Evolutionary conservation across 92 coral and sea anemone species (phyloP).

Genomic region (Plumapathes pennacea): DNA sequence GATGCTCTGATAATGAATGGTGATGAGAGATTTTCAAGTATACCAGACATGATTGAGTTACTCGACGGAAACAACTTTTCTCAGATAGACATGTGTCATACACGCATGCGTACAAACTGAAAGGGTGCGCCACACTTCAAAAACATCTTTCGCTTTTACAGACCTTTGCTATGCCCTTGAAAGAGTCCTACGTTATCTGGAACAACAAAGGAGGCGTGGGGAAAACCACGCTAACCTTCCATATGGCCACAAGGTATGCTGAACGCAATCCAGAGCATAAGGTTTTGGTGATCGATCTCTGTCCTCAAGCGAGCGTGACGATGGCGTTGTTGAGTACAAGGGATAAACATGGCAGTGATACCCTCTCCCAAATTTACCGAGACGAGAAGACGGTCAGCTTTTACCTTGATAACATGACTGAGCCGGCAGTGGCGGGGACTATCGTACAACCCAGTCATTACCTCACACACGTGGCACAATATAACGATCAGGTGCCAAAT

Average conservation of each 20-base stretch:
- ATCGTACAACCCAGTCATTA: background rate
- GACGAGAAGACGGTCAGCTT: slow-evolving; percentile 2
- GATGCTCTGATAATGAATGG: too few species aligned
- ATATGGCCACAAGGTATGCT: slow-evolving; percentile 15
- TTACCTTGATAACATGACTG: background rate
- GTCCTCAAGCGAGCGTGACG: slow-evolving; percentile 12
- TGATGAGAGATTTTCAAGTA: too few species aligned
- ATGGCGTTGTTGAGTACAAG: slow-evolving; percentile 5
- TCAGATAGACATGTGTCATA: too few species aligned
- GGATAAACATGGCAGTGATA: background rate
- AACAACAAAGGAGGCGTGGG: slow-evolving; percentile 39
- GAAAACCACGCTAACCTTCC: slow-evolving; percentile 17
- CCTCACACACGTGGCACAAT: background rate
- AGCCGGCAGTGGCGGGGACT: background rate
- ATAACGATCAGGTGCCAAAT: slow-evolving; percentile 2
- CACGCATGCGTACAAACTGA: too few species aligned
- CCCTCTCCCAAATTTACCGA: background rate
- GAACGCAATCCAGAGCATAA: background rate
- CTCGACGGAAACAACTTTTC: too few species aligned
- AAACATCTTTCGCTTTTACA: too few species aligned
- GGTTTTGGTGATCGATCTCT: slow-evolving; percentile 7
- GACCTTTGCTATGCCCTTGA: slow-evolving; percentile 10
- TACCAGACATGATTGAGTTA: too few species aligned
- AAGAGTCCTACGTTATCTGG: slow-evolving; percentile 20
- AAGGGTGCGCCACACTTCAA: too few species aligned